Base-by-base conservation (phyloP, 2,113 vertebrate genomes). In the Acanthochromis polyacanthus region DNA sequence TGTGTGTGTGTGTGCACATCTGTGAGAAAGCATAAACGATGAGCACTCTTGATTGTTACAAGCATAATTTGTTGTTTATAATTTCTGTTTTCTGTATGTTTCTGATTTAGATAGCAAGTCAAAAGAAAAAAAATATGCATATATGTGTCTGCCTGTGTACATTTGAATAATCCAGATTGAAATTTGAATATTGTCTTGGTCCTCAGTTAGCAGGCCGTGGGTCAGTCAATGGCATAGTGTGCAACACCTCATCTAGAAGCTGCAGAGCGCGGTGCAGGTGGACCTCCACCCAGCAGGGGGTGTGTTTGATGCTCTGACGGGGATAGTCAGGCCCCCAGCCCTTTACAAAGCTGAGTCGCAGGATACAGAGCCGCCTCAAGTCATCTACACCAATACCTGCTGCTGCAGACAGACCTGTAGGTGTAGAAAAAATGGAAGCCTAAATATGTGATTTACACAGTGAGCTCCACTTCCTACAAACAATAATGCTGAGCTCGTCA, bases 281-380 rank as follows among this genome's bases (percentile, higher is more conserved):
- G 57, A 96, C 94, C 83, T 96, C 94, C 63, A 95, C 94, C 93
- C 95, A 96, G 88, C 95, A 95, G 11, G 96, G 94, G 0, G 95
- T 96, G 87, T 95, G 93, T 65, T 95, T 96, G 91, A 96, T 95
- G 93, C 94, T 95, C 82, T 95, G 94, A 10, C 95, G 90, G 0
- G 93, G 94, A 76, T 95, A 95, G 76, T 96, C 94, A 0, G 93
- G 95, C 0, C 95, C 96, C 95, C 95, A 97, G 38, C 95, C 95
- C 86, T 96, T 96, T 1, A 96, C 95, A 0, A 95, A 95, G 79
- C 93, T 95, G 57, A 96, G 90, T 0, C 94, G 91, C 78, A 96
- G 87, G 83, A 96, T 96, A 10, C 94, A 95, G 17, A 96, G 83
- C 0, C 94, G 86, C 74, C 95, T 82, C 38, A 95, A 89, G 72